Conservation (phyloP, 1,140 invertebrate genomes). For the Trissolcus basalis region DNA sequence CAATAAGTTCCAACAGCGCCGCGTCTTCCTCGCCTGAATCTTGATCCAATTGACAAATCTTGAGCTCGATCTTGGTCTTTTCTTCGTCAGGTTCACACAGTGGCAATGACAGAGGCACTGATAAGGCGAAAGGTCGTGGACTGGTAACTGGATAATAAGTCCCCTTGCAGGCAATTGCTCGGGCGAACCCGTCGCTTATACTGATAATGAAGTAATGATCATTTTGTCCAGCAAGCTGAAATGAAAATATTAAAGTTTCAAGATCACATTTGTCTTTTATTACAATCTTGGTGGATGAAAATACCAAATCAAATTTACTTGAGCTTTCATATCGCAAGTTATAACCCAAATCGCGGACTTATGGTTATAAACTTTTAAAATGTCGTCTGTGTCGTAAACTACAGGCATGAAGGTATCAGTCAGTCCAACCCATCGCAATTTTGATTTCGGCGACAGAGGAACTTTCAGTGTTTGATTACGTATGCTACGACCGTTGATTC, state of each 20-base stretch:
- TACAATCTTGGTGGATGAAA: not conserved
- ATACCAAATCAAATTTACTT: conserved; percentile 21
- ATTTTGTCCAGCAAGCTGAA: conserved; percentile 81
- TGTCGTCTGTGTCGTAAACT: conserved; percentile 45
- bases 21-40: conserved; percentile 82
- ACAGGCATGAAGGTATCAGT: conserved; percentile 40
- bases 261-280: not conserved
- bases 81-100: conserved; percentile 89
- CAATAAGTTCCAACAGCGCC: conserved; percentile 92
- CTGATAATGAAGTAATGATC: conserved; percentile 90
- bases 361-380: conserved; percentile 48
- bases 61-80: conserved; percentile 88
- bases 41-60: conserved; percentile 80
- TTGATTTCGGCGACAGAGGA: conserved; percentile 41
- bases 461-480: conserved; percentile 34
- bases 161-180: conserved; percentile 92
- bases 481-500: conserved; percentile 40
- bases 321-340: conserved; percentile 38
- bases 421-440: conserved; percentile 52
- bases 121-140: conserved; percentile 87
- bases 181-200: conserved; percentile 84
- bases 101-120: conserved; percentile 83
- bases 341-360: conserved; percentile 31
- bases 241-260: conserved; percentile 40
- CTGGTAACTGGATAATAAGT: conserved; percentile 89